Evolutionary conservation across 2,888 invertebrate species (phyloP).

Genomic region (Apantesis nais): DNA sequence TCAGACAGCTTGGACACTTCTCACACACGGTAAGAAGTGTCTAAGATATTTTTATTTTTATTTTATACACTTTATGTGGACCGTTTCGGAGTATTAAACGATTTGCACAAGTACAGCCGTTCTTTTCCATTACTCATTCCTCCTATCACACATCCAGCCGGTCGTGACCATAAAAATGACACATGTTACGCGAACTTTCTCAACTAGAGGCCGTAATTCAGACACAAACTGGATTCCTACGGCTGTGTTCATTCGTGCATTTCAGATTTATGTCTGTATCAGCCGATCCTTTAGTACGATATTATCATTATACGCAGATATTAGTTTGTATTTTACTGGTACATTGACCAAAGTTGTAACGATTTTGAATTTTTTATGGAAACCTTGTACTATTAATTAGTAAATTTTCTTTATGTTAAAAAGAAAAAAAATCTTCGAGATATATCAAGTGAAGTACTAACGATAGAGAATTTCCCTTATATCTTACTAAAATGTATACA

Average conservation of each 20-base stretch:
- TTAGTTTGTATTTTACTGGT: too few relatives aligned
- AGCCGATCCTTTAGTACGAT: slow-evolving; percentile 30
- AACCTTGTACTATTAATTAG: too few relatives aligned
- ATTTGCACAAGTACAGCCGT: background rate
- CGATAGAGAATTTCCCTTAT: too few relatives aligned
- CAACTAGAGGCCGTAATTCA: slow-evolving; percentile 43
- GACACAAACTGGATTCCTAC: slow-evolving; percentile 40
- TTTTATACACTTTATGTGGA: too few relatives aligned
- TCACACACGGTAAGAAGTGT: too few relatives aligned
- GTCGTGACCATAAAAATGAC: slow-evolving; percentile 48
- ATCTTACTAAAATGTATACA: too few relatives aligned
- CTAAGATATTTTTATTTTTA: too few relatives aligned
- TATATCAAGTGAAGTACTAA: too few relatives aligned
- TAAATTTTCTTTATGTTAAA: too few relatives aligned
- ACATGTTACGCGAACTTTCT: slow-evolving; percentile 44
- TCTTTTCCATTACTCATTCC: slow-evolving; percentile 3
- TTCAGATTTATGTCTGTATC: slow-evolving; percentile 47
- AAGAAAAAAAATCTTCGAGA: too few relatives aligned
- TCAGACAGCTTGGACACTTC: too few relatives aligned
- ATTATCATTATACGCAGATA: background rate
- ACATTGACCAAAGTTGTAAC: background rate
- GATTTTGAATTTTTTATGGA: too few relatives aligned
- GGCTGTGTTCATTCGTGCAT: slow-evolving; percentile 45
- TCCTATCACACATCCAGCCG: slow-evolving; percentile 34
- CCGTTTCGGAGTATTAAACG: background rate